These are phyloP conservation scores for Agelas oroides DNA, from an alignment of 37 sponge, comb jelly and placozoan genomes.

Conservation along the genomic window DNA sequence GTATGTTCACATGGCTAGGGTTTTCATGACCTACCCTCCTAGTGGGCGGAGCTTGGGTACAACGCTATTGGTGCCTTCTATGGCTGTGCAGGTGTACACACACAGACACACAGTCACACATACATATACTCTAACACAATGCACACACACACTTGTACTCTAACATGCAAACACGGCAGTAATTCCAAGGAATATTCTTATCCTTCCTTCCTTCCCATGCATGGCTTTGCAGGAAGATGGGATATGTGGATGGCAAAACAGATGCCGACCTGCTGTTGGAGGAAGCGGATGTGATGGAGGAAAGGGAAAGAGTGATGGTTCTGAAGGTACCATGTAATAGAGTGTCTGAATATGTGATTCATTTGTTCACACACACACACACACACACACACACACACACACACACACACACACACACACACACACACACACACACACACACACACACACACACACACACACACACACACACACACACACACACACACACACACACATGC, in stretches of 20 bases:
- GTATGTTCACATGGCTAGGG: constrained; percentile 17
- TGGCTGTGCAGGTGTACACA: too few relatives aligned
- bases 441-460: constrained; percentile 49
- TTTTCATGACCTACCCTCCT: not conserved
- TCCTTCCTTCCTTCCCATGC: not conserved
- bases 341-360: not conserved
- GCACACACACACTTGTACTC: too few relatives aligned
- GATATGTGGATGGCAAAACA: constrained; percentile 61
- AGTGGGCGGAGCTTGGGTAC: too few relatives aligned
- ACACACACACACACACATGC: constrained; percentile 31
- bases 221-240: constrained; percentile 48
- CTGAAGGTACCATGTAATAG: constrained; percentile 19
- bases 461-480: constrained; percentile 27
- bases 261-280: constrained; percentile 66
- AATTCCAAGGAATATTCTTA: not conserved
- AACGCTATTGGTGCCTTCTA: not conserved
- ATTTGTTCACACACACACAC: not conserved
- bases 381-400: constrained; percentile 30
- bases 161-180: too few relatives aligned
- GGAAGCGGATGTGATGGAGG: constrained; percentile 22
- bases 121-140: too few relatives aligned
- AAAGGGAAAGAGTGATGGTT: constrained; percentile 9
- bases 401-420: constrained; percentile 46
- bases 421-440: constrained; percentile 1
- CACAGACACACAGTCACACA: too few relatives aligned